These are phyloP conservation scores for Spinus olivaceus DNA, from an alignment of 2,797 vertebrate genomes.

Conservation along the genomic window DNA sequence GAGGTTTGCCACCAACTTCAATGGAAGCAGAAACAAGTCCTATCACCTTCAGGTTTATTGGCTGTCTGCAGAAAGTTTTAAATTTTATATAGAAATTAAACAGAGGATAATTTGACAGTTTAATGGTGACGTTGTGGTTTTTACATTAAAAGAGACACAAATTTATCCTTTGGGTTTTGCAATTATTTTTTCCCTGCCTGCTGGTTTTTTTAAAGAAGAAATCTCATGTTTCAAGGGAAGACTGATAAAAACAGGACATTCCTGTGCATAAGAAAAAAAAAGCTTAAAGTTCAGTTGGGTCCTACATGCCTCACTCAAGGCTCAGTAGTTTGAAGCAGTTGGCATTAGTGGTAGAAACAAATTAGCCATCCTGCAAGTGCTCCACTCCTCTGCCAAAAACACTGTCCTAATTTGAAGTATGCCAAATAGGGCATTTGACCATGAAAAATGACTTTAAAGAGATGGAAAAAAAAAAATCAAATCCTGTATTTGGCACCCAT, in stretches of 20 bases:
- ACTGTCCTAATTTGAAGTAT: neutral
- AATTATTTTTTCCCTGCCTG: neutral
- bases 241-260: neutral
- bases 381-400: neutral
- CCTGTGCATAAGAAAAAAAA: neutral
- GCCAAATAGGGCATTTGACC: constrained; percentile 14
- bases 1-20: constrained; percentile 57
- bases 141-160: constrained; percentile 34
- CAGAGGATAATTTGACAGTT: constrained; percentile 35
- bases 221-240: constrained; percentile 1
- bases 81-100: constrained; percentile 37
- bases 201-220: neutral
- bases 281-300: neutral
- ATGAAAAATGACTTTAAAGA: constrained; percentile 3
- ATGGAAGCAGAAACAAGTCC: constrained; percentile 28
- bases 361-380: neutral
- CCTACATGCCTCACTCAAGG: neutral
- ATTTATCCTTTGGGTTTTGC: neutral
- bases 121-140: neutral
- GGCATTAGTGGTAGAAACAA: neutral
- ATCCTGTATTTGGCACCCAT: neutral
- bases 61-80: constrained; percentile 8
- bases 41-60: constrained; percentile 30
- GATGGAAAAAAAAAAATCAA: neutral
- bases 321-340: neutral